A percentile compares a stretch with the other conserved stretches of the same genome.
These are phyloP conservation scores for Bucco capensis DNA, from an alignment of 2,113 vertebrate species.

Conservation along the genomic window DNA sequence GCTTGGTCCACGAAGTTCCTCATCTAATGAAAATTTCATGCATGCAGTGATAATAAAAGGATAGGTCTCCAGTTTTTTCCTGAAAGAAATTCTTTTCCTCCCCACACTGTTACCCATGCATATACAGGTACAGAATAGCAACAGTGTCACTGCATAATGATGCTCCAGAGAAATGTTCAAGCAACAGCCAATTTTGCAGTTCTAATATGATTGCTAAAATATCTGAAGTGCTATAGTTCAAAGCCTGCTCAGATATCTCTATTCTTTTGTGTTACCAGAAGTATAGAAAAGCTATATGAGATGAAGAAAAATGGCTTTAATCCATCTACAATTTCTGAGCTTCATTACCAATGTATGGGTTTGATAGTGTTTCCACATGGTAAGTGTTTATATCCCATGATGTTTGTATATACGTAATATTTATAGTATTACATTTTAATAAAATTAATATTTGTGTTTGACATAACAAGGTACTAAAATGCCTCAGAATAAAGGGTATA, in stretches of 20 bases:
- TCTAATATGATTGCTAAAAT: neutral
- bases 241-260: neutral
- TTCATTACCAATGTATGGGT: neutral
- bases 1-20: neutral
- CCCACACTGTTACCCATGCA: neutral
- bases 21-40: neutral
- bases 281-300: neutral
- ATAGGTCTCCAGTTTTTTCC: neutral
- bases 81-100: neutral
- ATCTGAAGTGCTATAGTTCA: neutral
- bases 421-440: neutral
- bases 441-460: neutral
- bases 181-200: neutral
- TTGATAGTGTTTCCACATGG: neutral
- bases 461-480: neutral
- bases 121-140: neutral
- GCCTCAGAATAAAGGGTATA: neutral
- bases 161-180: neutral
- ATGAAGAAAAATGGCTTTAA: neutral
- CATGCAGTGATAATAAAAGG: neutral
- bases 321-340: neutral
- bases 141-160: neutral
- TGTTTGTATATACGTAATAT: neutral
- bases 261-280: neutral
- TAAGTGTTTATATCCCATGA: accelerated